Conservation (phyloP, 1,140 invertebrate species). For the Pristionchus pacificus region DNA sequence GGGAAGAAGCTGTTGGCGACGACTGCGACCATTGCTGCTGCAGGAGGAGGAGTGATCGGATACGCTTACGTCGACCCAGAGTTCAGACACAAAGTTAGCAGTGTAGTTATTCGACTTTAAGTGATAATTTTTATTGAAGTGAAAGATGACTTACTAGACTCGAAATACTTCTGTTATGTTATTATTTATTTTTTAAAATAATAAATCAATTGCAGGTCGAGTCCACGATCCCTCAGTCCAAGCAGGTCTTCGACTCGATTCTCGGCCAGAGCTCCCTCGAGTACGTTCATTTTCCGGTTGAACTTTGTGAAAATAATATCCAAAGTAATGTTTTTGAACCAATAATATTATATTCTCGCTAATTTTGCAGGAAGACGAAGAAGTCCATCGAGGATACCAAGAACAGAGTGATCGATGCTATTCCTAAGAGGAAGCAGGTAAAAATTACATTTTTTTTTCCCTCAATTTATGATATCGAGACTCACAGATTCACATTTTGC, state of each 20-base stretch:
- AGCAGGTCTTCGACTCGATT: conserved; percentile 22
- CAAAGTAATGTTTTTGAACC: not conserved
- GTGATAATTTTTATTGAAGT: not conserved
- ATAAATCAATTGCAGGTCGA: conserved; percentile 20
- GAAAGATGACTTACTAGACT: not conserved
- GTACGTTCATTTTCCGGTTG: not conserved
- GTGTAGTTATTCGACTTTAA: not conserved
- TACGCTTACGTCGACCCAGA: conserved; percentile 38
- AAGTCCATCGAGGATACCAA: conserved; percentile 15
- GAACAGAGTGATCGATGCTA: conserved; percentile 7
- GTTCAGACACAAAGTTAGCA: conserved; percentile 30
- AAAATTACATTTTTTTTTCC: not conserved
- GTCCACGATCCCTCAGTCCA: conserved; percentile 17
- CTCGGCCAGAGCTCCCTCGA: conserved; percentile 19
- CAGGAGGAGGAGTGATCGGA: conserved; percentile 31
- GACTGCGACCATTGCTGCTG: conserved; percentile 9
- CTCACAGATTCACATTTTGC: not conserved
- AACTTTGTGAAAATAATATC: not conserved
- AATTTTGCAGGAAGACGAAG: conserved; percentile 16
- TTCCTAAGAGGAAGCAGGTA: conserved; percentile 21
- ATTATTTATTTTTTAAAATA: not conserved
- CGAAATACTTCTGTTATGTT: not conserved
- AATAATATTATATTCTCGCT: not conserved
- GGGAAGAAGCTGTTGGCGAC: conserved; percentile 5
- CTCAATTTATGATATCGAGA: not conserved